Base-by-base conservation (phyloP, 2,888 invertebrate species). In the Abrostola tripartita region DNA sequence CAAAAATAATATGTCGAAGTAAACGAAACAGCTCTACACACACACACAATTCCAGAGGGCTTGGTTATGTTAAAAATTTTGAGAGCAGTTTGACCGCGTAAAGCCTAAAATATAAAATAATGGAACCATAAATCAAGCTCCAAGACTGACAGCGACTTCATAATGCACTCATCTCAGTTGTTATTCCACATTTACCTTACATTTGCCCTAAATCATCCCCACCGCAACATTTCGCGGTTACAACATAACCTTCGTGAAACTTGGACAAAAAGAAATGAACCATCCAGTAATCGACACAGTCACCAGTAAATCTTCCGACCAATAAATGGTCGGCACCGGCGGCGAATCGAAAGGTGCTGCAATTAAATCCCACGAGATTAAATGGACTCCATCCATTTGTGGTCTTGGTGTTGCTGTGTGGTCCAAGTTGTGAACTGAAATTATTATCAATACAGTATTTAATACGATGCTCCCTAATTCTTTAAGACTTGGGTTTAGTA, bases 331-430 rank as follows among this genome's bases (percentile, higher is more conserved):
- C 80, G 73, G 82, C 72, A 82, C 85, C 85, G 84, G 83, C 81
- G 86, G 84, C 84, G 87, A 86, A 87, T 87, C 88, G 85, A 86
- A 89, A 91, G 92, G 90, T 90, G 90, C 85, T 87, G 90, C 92
- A 93, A 93, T 93, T 92, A 93, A 90, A 91, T 88, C 89, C 89
- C 87, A 84, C 79, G 86, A 88, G 92, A 93, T 93, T 92, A 92
- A 93, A 93, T 91, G 90, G 89, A 89, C 85, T 87, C 86, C 86
- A 92, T 92, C 89, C 88, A 90, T 92, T 92, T 90, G 92, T 89
- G 91, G 90, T 87, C 84, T 82, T 84, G 83, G 82, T 79, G 83
- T 81, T 82, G 81, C 84, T 81, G 65, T 61, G 61, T 76, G 83
- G 84, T 61, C 35, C 49, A 83, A 81, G 76, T 38, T 5, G 55